Percentiles rank a stretch among this genome's conserved stretches.
Conservation (phyloP, 2,113 vertebrate species). For the Zootoca vivipara region DNA sequence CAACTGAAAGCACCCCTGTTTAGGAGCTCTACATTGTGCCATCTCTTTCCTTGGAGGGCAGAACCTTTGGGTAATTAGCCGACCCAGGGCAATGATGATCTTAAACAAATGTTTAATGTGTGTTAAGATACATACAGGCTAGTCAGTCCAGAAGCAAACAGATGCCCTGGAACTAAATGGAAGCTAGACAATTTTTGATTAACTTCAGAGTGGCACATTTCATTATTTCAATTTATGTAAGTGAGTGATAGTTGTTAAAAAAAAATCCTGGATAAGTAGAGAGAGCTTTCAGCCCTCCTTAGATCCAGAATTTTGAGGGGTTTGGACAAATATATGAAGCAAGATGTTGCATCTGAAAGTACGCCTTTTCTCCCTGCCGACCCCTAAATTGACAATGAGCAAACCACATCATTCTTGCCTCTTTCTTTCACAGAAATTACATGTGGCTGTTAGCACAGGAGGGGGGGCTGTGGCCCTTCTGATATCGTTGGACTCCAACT, state of each 20-base stretch:
- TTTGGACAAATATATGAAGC: too few species aligned
- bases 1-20: neutral
- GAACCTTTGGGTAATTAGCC: neutral
- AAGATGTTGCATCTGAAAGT: too few species aligned
- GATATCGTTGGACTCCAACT: too few species aligned
- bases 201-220: neutral
- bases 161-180: neutral
- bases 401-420: neutral
- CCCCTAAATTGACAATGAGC: neutral
- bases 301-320: neutral
- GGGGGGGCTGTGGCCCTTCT: too few species aligned
- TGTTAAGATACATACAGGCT: neutral
- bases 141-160: neutral
- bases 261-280: neutral
- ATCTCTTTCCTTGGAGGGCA: slow-evolving; percentile 15
- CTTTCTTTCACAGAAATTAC: neutral
- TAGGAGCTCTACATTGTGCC: neutral
- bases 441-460: neutral
- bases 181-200: neutral
- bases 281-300: neutral
- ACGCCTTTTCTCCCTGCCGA: neutral
- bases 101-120: slow-evolving; percentile 1
- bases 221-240: neutral
- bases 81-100: neutral
- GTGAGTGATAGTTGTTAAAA: neutral